Evolutionary conservation across 2,888 invertebrate genomes (phyloP), one percentile per base, ranked within the genome.

Genomic region (Stenoptilia bipunctidactyla): DNA sequence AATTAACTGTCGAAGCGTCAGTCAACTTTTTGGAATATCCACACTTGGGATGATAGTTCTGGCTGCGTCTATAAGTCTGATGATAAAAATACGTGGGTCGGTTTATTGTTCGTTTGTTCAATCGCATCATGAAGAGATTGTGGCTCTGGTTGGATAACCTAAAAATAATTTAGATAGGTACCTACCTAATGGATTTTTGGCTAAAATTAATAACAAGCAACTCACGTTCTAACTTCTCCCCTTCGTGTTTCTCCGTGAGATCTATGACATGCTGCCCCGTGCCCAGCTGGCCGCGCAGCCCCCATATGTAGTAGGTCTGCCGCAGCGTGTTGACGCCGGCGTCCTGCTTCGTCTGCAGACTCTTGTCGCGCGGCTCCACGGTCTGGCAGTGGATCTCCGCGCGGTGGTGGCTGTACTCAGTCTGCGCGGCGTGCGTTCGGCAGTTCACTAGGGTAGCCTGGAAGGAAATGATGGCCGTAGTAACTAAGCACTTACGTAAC

Each of bases 401-500:
- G 35, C 89, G 80, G 44, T 88, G 85, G 55, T 89, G 87, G 40
- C 90, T 90, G 53, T 87, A 85, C 45, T 82, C 50, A 0, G 92
- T 92, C 70, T 92, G 92, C 0, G 89, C 88, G 6, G 91, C 89
- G 50, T 87, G 87, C 0, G 93, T 92, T 27, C 70, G 63, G 47
- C 88, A 87, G 44, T 86, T 86, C 2, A 87, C 83, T 51, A 92
- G 80, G 36, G 79, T 76, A 0, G 89, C 88, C 90, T 89, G 34
- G 20, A 8, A 3, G 20, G 20, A 8, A 20, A 20, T 20, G 8
- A 20, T n/a, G n/a, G n/a, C n/a, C n/a, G n/a, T n/a, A n/a, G n/a
- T n/a, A n/a, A n/a, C n/a, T n/a, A n/a, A n/a, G n/a, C n/a, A n/a
- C n/a, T n/a, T n/a, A n/a, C n/a, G n/a, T n/a, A n/a, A n/a, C n/a